phyloP scores from a whole-genome alignment of 2,797 vertebrate genomes.

The Diplodus sargus region DNA sequence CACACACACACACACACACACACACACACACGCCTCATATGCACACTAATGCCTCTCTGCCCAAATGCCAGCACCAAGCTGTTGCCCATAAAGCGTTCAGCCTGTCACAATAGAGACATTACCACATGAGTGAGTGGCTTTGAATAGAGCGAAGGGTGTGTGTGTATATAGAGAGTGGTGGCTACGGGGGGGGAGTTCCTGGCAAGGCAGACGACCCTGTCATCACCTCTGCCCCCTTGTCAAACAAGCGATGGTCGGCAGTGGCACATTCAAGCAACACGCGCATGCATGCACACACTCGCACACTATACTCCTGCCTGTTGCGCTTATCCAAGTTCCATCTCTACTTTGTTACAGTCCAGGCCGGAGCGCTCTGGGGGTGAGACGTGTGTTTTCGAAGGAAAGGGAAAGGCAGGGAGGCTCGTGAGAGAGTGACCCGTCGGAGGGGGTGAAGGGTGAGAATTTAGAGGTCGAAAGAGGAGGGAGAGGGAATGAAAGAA shows the following conservation, averaged over 20 bases:
- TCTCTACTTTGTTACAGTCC: slow-evolving; percentile 35
- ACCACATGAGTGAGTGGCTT: slow-evolving; percentile 86
- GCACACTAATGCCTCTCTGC: slow-evolving; percentile 71
- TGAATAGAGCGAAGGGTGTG: slow-evolving; percentile 78
- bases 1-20: slow-evolving; percentile 44
- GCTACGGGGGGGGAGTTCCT: slow-evolving; percentile 63
- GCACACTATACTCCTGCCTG: slow-evolving; percentile 36
- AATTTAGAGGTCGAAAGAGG: slow-evolving; percentile 55
- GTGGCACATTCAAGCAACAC: slow-evolving; percentile 48
- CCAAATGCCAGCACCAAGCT: slow-evolving; percentile 84
- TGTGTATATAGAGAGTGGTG: slow-evolving; percentile 75
- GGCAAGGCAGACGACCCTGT: slow-evolving; percentile 83
- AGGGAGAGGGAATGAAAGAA: slow-evolving; percentile 34
- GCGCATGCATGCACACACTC: slow-evolving; percentile 33
- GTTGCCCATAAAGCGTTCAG: slow-evolving; percentile 82
- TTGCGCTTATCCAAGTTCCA: slow-evolving; percentile 38
- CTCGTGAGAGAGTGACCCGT: slow-evolving; percentile 55
- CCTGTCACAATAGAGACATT: slow-evolving; percentile 86
- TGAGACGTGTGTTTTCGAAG: no score
- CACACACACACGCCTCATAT: slow-evolving; percentile 50
- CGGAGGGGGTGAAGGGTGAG: slow-evolving; percentile 67
- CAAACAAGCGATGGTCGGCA: slow-evolving; percentile 69
- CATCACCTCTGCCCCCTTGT: slow-evolving; percentile 78
- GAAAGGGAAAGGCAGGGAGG: not conserved
- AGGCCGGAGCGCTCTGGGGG: not conserved